Evolutionary conservation across 2,113 vertebrate species (phyloP).

Genomic region (Nasalis larvatus): DNA sequence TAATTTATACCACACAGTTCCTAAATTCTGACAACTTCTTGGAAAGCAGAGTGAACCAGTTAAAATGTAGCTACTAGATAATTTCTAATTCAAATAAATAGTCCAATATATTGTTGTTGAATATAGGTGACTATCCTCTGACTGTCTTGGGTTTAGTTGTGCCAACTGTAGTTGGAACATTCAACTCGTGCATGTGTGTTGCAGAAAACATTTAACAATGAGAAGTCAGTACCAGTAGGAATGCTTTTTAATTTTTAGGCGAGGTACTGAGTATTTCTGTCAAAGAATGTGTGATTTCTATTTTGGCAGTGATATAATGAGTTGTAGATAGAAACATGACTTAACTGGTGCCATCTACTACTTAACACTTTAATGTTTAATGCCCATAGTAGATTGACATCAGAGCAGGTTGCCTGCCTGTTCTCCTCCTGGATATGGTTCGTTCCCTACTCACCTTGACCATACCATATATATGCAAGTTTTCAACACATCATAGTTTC

Average conservation of each 20-base stretch:
- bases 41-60: neutral
- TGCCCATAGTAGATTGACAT: neutral
- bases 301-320: neutral
- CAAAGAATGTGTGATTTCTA: neutral
- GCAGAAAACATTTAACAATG: neutral
- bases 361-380: neutral
- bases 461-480: neutral
- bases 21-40: conserved; percentile 2
- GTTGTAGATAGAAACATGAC: neutral
- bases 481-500: neutral
- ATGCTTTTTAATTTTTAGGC: neutral
- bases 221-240: neutral
- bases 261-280: neutral
- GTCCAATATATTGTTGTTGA: neutral
- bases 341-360: neutral
- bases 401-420: neutral
- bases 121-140: neutral
- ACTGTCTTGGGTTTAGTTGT: neutral
- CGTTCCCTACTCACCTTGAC: neutral
- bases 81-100: conserved; percentile 25
- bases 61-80: conserved; percentile 33
- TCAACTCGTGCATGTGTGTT: neutral
- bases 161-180: neutral
- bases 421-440: neutral
- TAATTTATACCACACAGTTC: conserved; percentile 46